Conservation (phyloP, 1,140 invertebrate genomes). For the Periplaneta americana region DNA sequence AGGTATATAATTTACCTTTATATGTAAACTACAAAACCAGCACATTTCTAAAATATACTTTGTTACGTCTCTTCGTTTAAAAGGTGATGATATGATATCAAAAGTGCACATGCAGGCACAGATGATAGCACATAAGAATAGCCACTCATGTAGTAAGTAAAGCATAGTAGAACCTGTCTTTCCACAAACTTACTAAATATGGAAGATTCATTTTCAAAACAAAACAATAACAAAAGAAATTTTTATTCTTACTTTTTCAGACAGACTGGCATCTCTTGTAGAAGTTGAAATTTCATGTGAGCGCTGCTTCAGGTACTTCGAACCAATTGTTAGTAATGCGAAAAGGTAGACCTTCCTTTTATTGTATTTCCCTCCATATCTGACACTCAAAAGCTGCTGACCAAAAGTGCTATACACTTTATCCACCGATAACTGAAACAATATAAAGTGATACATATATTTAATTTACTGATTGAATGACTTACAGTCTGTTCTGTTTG, state of each 20-base stretch:
- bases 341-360: slow-evolving; percentile 30
- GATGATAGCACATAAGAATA: no score
- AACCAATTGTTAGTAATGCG: slow-evolving; percentile 17
- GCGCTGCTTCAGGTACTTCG: slow-evolving; percentile 15
- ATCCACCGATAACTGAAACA: slow-evolving; percentile 43
- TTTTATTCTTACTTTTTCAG: neutral
- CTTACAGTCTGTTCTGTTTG: neutral
- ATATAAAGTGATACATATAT: neutral
- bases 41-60: no score
- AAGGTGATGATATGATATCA: no score
- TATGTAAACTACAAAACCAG: no score
- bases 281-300: slow-evolving; percentile 4
- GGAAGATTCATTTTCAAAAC: no score
- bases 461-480: neutral
- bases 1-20: no score
- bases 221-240: no score
- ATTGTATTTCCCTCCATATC: slow-evolving; percentile 45
- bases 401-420: slow-evolving; percentile 50
- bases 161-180: no score
- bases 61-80: no score
- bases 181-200: no score
- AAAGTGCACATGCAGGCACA: no score
- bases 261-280: neutral
- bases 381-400: slow-evolving; percentile 51
- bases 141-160: no score